Evolutionary conservation across 2,113 vertebrate genomes (phyloP).

Genomic region (Urocolius indicus): DNA sequence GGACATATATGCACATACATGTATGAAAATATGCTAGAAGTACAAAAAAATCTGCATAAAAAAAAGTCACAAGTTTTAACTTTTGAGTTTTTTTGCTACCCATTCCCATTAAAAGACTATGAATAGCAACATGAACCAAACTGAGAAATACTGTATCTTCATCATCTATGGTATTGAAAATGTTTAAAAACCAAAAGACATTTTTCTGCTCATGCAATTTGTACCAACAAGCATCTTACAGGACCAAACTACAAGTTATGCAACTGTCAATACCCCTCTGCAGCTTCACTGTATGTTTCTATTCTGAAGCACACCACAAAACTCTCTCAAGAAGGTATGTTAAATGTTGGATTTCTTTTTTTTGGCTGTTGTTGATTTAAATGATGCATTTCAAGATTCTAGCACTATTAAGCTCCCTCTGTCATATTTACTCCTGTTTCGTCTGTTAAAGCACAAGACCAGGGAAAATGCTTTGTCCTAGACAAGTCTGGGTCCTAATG

Average conservation of each 20-base stretch:
- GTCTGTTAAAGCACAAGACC: neutral
- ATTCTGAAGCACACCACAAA: neutral
- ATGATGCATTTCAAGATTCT: neutral
- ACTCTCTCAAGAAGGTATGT: neutral
- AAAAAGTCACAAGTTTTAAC: neutral
- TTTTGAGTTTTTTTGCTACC: neutral
- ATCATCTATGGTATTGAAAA: neutral
- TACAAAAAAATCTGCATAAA: neutral
- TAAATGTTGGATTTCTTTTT: neutral
- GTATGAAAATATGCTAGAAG: neutral
- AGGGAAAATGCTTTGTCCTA: neutral
- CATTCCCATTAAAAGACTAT: neutral
- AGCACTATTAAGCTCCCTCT: neutral
- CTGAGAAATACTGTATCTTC: neutral
- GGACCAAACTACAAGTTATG: neutral
- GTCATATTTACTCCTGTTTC: neutral
- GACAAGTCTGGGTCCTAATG: neutral
- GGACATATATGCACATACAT: neutral
- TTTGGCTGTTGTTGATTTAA: neutral
- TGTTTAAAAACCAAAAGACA: neutral
- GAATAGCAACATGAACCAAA: neutral
- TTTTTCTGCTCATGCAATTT: neutral
- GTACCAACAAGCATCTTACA: neutral
- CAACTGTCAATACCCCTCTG: neutral
- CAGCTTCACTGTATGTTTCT: neutral